phyloP scores from a whole-genome alignment of 2,888 invertebrate species.

The Cerastis leucographa region DNA sequence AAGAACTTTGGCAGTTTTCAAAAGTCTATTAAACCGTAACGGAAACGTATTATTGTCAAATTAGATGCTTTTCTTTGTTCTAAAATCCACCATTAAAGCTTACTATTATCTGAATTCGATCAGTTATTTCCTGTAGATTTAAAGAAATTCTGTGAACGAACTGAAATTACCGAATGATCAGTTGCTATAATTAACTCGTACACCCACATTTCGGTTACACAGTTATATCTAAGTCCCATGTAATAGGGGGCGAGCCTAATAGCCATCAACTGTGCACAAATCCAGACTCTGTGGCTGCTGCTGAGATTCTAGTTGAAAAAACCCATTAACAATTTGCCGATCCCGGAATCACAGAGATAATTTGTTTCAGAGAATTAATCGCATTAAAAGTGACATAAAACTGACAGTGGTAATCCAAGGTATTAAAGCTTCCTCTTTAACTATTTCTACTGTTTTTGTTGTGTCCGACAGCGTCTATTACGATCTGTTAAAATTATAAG shows the following conservation, averaged over 20 bases:
- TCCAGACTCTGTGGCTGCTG: too few relatives aligned
- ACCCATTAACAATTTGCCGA: too few relatives aligned
- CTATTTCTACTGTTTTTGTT: not conserved
- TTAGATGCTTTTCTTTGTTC: conserved; percentile 14
- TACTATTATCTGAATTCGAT: not conserved
- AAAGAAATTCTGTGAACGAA: not conserved
- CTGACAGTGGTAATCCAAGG: not conserved
- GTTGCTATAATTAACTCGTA: not conserved
- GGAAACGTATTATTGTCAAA: conserved; percentile 22
- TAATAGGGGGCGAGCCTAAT: too few relatives aligned
- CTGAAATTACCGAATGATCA: not conserved
- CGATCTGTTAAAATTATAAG: not conserved
- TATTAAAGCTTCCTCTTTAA: not conserved
- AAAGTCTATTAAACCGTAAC: not conserved
- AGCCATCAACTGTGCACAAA: too few relatives aligned
- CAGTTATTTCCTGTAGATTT: not conserved
- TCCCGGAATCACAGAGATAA: too few relatives aligned
- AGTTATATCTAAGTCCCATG: too few relatives aligned
- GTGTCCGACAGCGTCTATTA: too few relatives aligned
- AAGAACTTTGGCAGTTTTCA: not conserved
- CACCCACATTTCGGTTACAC: too few relatives aligned
- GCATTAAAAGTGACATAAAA: not conserved
- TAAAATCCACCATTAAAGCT: not conserved
- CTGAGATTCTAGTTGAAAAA: too few relatives aligned
- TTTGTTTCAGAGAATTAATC: not conserved